Percentiles rank a stretch among this genome's conserved stretches.
phyloP scores from a whole-genome alignment of 2,113 vertebrate species.

The Rutilus rutilus region DNA sequence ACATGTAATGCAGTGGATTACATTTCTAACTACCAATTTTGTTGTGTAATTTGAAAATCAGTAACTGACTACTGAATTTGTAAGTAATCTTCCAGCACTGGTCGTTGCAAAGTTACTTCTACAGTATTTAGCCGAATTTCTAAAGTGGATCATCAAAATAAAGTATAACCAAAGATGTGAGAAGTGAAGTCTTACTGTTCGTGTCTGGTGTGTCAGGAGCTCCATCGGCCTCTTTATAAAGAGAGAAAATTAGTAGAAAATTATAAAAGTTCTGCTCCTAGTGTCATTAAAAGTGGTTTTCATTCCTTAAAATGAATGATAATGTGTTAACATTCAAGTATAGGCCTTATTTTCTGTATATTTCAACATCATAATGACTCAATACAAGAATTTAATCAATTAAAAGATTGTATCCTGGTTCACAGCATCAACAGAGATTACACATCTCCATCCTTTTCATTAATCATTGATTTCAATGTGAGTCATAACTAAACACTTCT shows the following conservation, averaged over 20 bases:
- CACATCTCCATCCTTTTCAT: neutral
- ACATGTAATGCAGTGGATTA: too few species aligned
- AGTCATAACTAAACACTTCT: neutral
- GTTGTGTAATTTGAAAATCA: too few species aligned
- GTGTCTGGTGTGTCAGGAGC: slow-evolving; percentile 20
- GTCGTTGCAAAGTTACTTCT: too few species aligned
- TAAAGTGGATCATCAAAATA: too few species aligned
- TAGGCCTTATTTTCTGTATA: neutral
- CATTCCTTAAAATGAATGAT: neutral
- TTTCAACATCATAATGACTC: neutral
- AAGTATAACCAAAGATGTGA: too few species aligned
- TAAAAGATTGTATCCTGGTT: neutral
- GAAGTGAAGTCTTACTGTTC: slow-evolving; percentile 28
- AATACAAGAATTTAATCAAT: neutral
- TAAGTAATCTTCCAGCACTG: too few species aligned
- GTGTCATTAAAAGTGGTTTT: neutral
- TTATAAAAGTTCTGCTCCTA: neutral
- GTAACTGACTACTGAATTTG: too few species aligned
- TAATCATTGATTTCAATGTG: neutral
- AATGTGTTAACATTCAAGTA: neutral
- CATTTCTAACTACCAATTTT: rapidly evolving
- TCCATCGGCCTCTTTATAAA: slow-evolving; percentile 33
- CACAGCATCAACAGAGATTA: neutral
- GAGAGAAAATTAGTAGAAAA: neutral
- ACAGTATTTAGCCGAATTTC: too few species aligned